Evolutionary conservation across 2,113 vertebrate species (phyloP), one percentile per base, ranked within the genome.

Genomic region (Rafetus swinhoei): DNA sequence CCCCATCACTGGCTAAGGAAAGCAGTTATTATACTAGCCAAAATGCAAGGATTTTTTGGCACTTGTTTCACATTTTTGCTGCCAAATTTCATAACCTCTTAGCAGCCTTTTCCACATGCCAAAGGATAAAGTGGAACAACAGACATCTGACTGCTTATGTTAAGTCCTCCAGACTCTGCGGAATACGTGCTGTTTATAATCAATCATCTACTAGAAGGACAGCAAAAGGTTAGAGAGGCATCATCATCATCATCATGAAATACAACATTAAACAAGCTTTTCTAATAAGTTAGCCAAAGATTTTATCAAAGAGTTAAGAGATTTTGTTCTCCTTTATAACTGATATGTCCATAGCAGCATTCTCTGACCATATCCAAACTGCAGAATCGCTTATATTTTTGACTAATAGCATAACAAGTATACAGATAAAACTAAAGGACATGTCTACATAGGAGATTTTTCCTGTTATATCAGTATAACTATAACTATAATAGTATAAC

Each of bases 11-110:
- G 90, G 93, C 86, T 32, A 79, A 22, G 81, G 92, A 72, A 19
- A 84, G 35, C 1, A 2, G 62, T 84, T 82, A 14, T 84, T 82
- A 14, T 1, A 81, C 74, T 89, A 59, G 87, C 82, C 65, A 2
- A 87, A 69, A 85, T 57, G 74, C n/a, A 1, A 45, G 85, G 89
- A 88, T 86, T 95, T 45, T 82, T 87, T 95, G 95, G 95, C 91
- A 55, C 65, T 90, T 45, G 0, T 14, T 11, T 6, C 57, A 74
- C 25, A 0, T 21, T 59, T 80, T 77, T n/a, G 80, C 87, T 96
- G 95, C 89, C 95, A 96, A 85, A 90, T 22, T 56, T 14, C 93
- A 92, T 92, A 92, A 94, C 89, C 91, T 88, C 87, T 88, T 92
- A 90, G 86, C 93, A 87, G 93, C 93, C 85, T 94, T 69, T 86